Evolutionary conservation across 2,888 invertebrate genomes (phyloP).

Genomic region (Drosophila suboccidentalis): DNA sequence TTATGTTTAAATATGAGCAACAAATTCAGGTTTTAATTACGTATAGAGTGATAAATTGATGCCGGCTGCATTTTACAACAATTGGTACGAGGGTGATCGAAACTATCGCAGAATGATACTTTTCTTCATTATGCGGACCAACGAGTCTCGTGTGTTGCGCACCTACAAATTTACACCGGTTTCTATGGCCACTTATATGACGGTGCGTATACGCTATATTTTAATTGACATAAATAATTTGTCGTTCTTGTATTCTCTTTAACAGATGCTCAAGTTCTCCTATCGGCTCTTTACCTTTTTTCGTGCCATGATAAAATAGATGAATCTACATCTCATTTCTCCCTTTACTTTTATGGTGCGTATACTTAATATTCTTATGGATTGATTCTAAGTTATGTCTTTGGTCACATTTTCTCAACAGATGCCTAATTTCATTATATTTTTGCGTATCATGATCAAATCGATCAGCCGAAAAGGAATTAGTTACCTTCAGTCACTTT

Average conservation of each 20-base stretch:
- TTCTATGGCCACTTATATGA: conserved; percentile 81
- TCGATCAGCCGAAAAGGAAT: not conserved
- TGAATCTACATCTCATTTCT: not conserved
- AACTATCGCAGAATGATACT: conserved; percentile 76
- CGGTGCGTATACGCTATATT: conserved; percentile 58
- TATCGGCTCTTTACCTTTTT: conserved; percentile 79
- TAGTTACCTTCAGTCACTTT: not conserved
- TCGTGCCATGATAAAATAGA: conserved; percentile 33
- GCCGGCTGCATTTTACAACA: conserved; percentile 78
- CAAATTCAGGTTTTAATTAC: not conserved
- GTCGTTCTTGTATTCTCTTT: conserved; percentile 5
- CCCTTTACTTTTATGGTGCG: no score
- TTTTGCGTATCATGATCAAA: not conserved
- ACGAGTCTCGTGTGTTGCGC: conserved; percentile 61
- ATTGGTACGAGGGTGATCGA: conserved; percentile 82
- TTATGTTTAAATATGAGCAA: not conserved
- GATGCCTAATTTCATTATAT: not conserved
- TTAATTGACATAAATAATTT: not conserved
- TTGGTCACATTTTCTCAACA: no score
- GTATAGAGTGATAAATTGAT: conserved; percentile 71
- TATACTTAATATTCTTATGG: no score
- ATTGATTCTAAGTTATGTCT: no score
- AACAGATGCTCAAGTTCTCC: conserved; percentile 74
- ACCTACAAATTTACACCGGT: conserved; percentile 76
- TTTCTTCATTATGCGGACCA: conserved; percentile 77